phyloP scores from a whole-genome alignment of 1,140 invertebrate species.

The Drosophila ananassae region DNA sequence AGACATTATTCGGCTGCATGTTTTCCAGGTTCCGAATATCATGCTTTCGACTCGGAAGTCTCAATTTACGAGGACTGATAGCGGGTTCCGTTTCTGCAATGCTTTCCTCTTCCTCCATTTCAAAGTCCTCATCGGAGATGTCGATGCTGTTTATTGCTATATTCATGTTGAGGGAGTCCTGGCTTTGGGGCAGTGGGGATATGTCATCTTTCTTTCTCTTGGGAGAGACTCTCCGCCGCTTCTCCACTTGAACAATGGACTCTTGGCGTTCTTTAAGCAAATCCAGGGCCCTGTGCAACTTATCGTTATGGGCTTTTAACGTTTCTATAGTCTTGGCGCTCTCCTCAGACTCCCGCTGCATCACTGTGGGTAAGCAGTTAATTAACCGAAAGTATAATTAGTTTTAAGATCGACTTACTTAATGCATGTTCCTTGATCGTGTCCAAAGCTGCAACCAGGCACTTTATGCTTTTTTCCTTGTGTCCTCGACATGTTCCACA shows the following conservation, averaged over 20 bases:
- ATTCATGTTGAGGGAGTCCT: conserved; percentile 67
- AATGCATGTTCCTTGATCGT: conserved; percentile 50
- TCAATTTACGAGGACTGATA: conserved; percentile 51
- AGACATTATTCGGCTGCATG: conserved; percentile 27
- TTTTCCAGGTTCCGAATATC: conserved; percentile 50
- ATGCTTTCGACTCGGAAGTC: conserved; percentile 19
- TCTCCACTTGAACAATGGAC: conserved; percentile 30
- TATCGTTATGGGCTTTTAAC: conserved; percentile 50
- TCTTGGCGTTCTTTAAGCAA: conserved; percentile 34
- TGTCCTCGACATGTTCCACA: conserved; percentile 50
- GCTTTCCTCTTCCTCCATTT: conserved; percentile 54
- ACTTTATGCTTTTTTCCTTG: conserved; percentile 30
- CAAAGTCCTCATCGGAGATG: conserved; percentile 47
- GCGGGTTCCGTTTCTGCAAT: conserved; percentile 58
- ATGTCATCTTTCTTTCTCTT: conserved; percentile 33
- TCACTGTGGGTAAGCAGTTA: conserved; percentile 22
- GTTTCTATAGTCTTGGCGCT: conserved; percentile 27
- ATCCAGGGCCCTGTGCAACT: conserved; percentile 49
- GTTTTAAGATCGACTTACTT: conserved; percentile 25
- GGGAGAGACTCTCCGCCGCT: conserved; percentile 55
- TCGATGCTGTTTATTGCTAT: conserved; percentile 65
- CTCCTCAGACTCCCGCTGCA: conserved; percentile 44
- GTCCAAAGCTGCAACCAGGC: conserved; percentile 48
- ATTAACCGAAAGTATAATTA: no score
- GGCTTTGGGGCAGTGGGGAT: conserved; percentile 55